phyloP scores from a whole-genome alignment of 1,140 invertebrate species.

The Venturia canescens region DNA sequence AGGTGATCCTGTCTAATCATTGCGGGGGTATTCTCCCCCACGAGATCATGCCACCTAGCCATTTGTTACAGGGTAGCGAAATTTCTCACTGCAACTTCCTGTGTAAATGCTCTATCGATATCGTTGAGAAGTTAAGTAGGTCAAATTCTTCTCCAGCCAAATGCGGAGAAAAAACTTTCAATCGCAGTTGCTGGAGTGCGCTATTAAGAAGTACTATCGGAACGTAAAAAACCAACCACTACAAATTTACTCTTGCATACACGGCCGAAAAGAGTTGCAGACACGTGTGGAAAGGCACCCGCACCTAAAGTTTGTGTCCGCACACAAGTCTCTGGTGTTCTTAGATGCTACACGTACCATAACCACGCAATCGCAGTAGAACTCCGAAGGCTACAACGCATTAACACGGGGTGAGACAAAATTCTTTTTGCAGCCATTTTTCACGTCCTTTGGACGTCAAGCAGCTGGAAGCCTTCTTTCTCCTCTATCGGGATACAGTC shows the following conservation, averaged over 20 bases:
- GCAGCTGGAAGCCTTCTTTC: neutral
- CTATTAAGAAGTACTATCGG: neutral
- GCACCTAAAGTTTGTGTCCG: neutral
- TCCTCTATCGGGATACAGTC: neutral
- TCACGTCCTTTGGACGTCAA: conserved; percentile 23
- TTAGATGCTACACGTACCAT: neutral
- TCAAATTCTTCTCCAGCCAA: neutral
- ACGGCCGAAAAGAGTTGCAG: too few relatives aligned
- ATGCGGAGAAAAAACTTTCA: neutral
- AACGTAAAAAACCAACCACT: neutral
- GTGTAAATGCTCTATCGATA: neutral
- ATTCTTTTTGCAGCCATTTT: conserved; percentile 11
- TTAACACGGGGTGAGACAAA: neutral
- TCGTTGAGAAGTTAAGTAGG: neutral
- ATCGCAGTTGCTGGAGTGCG: neutral
- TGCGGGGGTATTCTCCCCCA: neutral
- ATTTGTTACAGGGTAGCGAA: conserved; percentile 25
- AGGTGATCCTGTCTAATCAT: conserved; percentile 12
- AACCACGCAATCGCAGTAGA: neutral
- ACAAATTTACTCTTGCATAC: too few relatives aligned
- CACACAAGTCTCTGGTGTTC: neutral
- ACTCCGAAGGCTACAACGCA: neutral
- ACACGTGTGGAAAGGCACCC: neutral
- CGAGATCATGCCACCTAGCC: neutral
- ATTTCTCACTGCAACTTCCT: conserved; percentile 13